Evolutionary conservation across 2,797 vertebrate species (phyloP).

Genomic region (Eulemur coronatus): DNA sequence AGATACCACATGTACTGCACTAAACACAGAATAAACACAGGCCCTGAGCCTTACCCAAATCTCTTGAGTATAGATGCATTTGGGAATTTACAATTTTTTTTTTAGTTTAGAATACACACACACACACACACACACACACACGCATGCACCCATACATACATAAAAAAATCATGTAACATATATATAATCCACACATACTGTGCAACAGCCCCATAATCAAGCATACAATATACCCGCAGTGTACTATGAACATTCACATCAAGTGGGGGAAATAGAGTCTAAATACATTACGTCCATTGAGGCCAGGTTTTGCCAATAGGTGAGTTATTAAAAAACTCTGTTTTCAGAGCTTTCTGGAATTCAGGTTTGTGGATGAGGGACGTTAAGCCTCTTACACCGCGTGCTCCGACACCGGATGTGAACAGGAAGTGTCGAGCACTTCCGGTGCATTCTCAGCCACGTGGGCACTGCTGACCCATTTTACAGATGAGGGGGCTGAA

Average conservation of each 20-base stretch:
- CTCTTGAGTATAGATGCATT: neutral
- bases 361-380: neutral
- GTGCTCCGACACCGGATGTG: accelerated
- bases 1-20: accelerated
- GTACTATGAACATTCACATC: too few species aligned
- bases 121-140: accelerated
- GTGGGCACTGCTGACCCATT: neutral
- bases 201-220: neutral
- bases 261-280: neutral
- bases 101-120: neutral
- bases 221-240: neutral
- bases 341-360: neutral
- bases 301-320: neutral
- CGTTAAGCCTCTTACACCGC: neutral
- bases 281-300: accelerated
- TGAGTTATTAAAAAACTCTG: neutral
- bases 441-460: accelerated
- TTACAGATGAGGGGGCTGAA: neutral
- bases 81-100: neutral
- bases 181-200: neutral
- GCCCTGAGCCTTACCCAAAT: neutral
- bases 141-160: too few species aligned
- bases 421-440: too few species aligned
- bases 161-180: neutral
- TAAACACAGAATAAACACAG: neutral